Evolutionary conservation across 2,888 invertebrate genomes (phyloP).

Genomic region (Invenusta paracnida): DNA sequence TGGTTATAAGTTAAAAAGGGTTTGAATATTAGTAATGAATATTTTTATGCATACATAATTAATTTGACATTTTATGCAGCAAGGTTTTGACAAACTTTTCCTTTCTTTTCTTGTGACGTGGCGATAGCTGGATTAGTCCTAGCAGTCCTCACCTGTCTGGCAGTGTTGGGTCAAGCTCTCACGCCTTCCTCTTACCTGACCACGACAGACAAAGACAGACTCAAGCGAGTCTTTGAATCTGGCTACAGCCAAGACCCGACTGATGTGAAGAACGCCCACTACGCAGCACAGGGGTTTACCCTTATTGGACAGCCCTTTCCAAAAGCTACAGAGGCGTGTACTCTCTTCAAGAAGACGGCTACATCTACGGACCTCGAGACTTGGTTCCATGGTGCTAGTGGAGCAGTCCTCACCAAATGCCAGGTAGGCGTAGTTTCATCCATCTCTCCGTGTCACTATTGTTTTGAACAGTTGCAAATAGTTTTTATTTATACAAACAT

Average conservation of each 20-base stretch:
- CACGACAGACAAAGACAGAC: constrained; percentile 55
- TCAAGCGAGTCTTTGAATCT: constrained; percentile 57
- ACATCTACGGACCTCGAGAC: constrained; percentile 61
- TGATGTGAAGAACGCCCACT: constrained; percentile 66
- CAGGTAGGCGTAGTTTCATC: neutral
- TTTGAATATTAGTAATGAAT: no score
- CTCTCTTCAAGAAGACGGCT: constrained; percentile 60
- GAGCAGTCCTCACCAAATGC: constrained; percentile 45
- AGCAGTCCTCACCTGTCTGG: constrained; percentile 52
- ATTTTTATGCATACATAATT: no score
- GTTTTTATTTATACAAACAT: no score
- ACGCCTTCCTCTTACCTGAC: constrained; percentile 58
- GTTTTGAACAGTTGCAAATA: no score
- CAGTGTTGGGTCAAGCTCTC: constrained; percentile 55
- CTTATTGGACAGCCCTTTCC: constrained; percentile 67
- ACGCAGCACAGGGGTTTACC: constrained; percentile 71
- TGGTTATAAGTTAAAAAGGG: no score
- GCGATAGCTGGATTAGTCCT: no score
- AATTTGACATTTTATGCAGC: no score
- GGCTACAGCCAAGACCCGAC: constrained; percentile 52
- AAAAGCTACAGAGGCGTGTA: constrained; percentile 61
- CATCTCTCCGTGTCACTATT: no score
- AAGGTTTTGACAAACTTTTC: no score
- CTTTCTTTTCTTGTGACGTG: no score
- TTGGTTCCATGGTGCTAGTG: constrained; percentile 64